Conservation (phyloP, 2,113 vertebrate genomes). For the Electrona antarctica region DNA sequence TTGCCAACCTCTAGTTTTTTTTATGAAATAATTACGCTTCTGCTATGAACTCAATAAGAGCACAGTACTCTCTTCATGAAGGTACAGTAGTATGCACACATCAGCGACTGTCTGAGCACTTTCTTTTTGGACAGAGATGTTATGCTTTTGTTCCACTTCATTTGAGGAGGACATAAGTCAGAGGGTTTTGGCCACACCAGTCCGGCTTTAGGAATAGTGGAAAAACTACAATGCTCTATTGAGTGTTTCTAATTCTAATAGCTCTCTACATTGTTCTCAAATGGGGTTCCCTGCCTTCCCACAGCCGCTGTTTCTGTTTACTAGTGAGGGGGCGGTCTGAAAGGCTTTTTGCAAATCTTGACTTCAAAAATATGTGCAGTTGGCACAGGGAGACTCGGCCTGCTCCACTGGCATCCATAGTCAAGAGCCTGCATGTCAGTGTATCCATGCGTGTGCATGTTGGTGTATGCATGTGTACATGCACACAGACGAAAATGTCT, state of each 20-base stretch:
- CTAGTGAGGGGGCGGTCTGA: constrained; percentile 70
- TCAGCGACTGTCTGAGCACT: not conserved
- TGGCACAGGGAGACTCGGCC: constrained; percentile 74
- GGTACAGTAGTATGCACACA: not conserved
- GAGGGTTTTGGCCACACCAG: not conserved
- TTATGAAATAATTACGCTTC: no score
- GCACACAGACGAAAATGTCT: not conserved
- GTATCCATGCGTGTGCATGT: constrained; percentile 21
- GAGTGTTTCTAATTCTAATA: constrained; percentile 10
- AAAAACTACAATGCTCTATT: constrained; percentile 25
- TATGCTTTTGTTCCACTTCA: constrained; percentile 10
- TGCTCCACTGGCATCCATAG: constrained; percentile 71
- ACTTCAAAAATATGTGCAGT: constrained; percentile 81
- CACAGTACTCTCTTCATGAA: constrained; percentile 5
- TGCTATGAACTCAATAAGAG: constrained; percentile 2
- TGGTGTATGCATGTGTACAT: not conserved
- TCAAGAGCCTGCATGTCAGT: constrained; percentile 53
- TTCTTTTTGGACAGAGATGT: not conserved
- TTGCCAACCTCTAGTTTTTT: no score
- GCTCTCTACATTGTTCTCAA: constrained; percentile 21
- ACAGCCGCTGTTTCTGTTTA: constrained; percentile 58
- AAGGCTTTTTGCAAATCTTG: constrained; percentile 78
- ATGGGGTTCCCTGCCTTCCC: constrained; percentile 42
- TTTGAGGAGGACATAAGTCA: constrained; percentile 20
- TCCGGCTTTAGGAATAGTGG: constrained; percentile 5